Conservation (phyloP, 1,140 invertebrate species). For the Apis mellifera region Amel_HAv3.1 CM009936.2:5655001-5655500, state of each 20-base stretch:
- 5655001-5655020: too few relatives aligned
- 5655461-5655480: conserved; percentile 30
- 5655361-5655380: conserved; percentile 49
- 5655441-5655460: background rate
- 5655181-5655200: too few relatives aligned
- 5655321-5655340: background rate
- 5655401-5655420: conserved; percentile 19
- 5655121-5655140: too few relatives aligned
- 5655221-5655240: conserved; percentile 41
- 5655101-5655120: too few relatives aligned
- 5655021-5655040: too few relatives aligned
- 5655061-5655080: too few relatives aligned
- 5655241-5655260: conserved; percentile 35
- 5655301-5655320: background rate
- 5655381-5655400: conserved; percentile 27
- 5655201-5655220: conserved; percentile 38
- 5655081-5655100: too few relatives aligned
- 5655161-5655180: too few relatives aligned
- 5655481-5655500: background rate
- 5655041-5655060: too few relatives aligned
- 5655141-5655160: too few relatives aligned
- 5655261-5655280: conserved; percentile 15
- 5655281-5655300: conserved; percentile 26
- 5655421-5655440: conserved; percentile 18
- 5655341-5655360: conserved; percentile 21